Evolutionary conservation across 64 coral and sea anemone genomes (phyloP), one percentile per base, ranked within the genome.

Genomic region (Montipora cactus): DNA sequence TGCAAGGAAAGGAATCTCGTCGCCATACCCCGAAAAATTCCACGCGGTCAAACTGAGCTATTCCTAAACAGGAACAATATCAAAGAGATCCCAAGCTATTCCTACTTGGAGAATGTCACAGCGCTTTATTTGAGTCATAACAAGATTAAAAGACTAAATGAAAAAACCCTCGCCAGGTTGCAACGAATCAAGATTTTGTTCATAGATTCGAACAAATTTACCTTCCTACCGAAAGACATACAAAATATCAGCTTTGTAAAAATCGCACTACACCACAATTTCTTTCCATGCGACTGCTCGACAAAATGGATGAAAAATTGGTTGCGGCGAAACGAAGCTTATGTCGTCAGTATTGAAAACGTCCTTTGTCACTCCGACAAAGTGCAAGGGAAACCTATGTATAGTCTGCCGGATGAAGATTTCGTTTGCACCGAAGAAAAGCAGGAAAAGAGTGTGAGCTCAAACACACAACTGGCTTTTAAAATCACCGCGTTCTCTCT

Each of bases 231-330:
- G 7, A 12, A 25, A 58, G 55, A 74, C 67, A 88, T 97, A 47
- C 23, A 58, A 78, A 64, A 81, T 10, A 19, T 94, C 0, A 97
- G 72, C 16, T 87, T 97, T 22, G 44, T 59, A 3, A 88, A 5
- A 13, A 22, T 97, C 4, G 75, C 82, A 0, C 7, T 97, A 10
- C 64, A 83, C 13, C 69, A 91, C 15, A 97, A 94, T 48, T 90
- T 87, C 69, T 94, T 91, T 11, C 19, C 19, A 49, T 97, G 95
- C 91, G 92, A 97, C 59, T 97, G 95, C 50, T 59, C 59, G 46
- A 79, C 76, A 1, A 76, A 37, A 14, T 97, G 95, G 95, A 67
- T 97, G 69, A 91, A 90, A 44, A 1, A 76, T n/a, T 98, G 96
- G 93, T 44, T 97, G n/a, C 44, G 1, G 15, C 87, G 94, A 55